Evolutionary conservation across 2,888 invertebrate species (phyloP), one percentile per base, ranked within the genome.

Genomic region (Dasypogon diadema): DNA sequence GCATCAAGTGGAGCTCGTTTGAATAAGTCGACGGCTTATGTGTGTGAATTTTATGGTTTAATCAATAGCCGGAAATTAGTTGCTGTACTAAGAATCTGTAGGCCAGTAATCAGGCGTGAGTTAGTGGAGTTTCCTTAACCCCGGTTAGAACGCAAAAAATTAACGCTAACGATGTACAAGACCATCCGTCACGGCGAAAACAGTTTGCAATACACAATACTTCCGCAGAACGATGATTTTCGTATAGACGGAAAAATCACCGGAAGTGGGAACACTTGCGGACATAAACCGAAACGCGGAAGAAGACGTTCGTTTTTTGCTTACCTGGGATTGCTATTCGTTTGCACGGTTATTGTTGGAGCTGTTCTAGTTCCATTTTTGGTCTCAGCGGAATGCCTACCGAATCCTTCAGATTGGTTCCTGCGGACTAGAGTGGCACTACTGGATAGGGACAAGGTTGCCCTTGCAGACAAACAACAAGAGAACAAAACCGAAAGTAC

Each of bases 181-280:
- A 92, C 92, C 80, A 92, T 92, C 83, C 87, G 91, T 79, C 92
- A 92, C 84, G 92, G 92, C 78, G 92, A 92, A 84, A 91, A 91
- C 81, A 91, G 91, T 83, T 88, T 92, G 81, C 92, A 92, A 83
- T 92, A 92, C 85, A 92, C 92, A 80, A 92, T 92, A 81, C 87
- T 92, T 79, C 92, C 92, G 76, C 92, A 92, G 84, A 91, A 91
- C 76, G 92, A 92, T 83, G 90, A 90, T 83, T 89, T 90, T 80
- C 86, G 90, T 76, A 88, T 84, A 80, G 90, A 90, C 81, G 89
- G 90, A 80, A 90, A 90, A 76, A 81, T 89, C 78, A 88, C 88
- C 80, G 88, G 88, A 78, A 89, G 87, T 80, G 88, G 88, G 76
- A 81, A 82, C 75, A 85, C 87, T 72, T 88, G 88, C 80, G 75